Conservation (phyloP, 2,888 invertebrate species). For the Zeuzera pyrina region DNA sequence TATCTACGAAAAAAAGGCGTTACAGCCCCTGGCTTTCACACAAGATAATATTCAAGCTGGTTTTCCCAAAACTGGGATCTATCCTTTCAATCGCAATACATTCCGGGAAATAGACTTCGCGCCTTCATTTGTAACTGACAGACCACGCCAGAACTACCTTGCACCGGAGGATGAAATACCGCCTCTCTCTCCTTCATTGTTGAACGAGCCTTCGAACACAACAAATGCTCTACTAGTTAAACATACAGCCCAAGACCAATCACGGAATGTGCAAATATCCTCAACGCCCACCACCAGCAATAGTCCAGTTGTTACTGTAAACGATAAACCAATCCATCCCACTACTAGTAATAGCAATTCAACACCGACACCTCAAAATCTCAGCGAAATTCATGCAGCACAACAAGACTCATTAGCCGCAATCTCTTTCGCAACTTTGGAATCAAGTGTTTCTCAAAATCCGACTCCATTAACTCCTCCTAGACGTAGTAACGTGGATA, state of each 20-base stretch:
- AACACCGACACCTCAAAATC: neutral
- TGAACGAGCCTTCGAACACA: neutral
- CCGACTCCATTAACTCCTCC: neutral
- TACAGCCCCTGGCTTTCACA: constrained; percentile 3
- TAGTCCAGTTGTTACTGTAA: neutral
- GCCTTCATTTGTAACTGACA: neutral
- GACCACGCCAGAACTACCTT: neutral
- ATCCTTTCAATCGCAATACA: neutral
- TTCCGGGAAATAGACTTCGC: neutral
- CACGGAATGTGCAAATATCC: neutral
- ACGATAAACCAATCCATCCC: neutral
- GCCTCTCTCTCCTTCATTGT: neutral
- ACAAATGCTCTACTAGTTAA: neutral
- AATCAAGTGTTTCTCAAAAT: neutral
- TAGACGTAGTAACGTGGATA: neutral
- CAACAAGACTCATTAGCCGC: neutral
- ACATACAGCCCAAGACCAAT: neutral
- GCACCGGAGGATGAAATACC: constrained; percentile 1
- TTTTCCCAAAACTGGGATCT: constrained; percentile 3
- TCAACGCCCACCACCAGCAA: neutral
- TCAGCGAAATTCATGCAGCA: too few relatives aligned
- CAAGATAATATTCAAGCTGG: constrained; percentile 2
- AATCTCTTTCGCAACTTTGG: neutral
- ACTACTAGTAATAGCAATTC: neutral
- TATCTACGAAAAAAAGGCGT: too few relatives aligned